Percentiles rank a stretch among this genome's conserved stretches.
phyloP scores from a whole-genome alignment of 1,140 invertebrate genomes.

The Saxidomus purpurata region DNA sequence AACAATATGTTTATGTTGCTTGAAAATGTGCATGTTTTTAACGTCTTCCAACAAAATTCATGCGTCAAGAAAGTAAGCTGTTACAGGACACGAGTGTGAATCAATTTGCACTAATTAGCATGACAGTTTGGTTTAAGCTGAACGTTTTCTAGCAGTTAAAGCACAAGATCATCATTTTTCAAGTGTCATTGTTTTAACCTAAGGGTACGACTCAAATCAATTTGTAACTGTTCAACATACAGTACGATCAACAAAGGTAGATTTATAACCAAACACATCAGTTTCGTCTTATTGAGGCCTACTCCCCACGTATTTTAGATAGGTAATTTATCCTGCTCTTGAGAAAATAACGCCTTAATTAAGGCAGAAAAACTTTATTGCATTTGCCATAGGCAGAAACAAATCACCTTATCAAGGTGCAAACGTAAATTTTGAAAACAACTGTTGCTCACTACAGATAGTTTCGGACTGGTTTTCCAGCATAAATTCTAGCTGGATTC shows the following conservation, averaged over 20 bases:
- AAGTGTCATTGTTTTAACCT: slow-evolving; percentile 55
- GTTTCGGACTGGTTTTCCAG: too few species aligned
- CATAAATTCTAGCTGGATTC: too few species aligned
- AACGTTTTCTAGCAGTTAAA: background rate
- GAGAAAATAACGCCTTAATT: slow-evolving; percentile 33
- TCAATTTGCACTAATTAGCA: slow-evolving; percentile 33
- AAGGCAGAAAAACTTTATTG: slow-evolving; percentile 18
- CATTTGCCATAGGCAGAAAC: background rate
- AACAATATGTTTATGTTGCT: too few species aligned
- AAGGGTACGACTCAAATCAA: slow-evolving; percentile 48
- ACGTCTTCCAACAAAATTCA: too few species aligned
- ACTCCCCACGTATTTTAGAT: slow-evolving; percentile 42
- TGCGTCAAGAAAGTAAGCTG: background rate
- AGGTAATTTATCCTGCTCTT: slow-evolving; percentile 25
- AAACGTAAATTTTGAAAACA: too few species aligned
- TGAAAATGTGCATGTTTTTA: too few species aligned
- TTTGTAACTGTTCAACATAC: slow-evolving; percentile 61
- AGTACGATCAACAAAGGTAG: slow-evolving; percentile 33
- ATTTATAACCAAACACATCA: slow-evolving; percentile 54
- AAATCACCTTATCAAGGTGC: background rate
- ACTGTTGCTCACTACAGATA: too few species aligned
- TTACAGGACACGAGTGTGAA: slow-evolving; percentile 7
- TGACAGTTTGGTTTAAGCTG: slow-evolving; percentile 1
- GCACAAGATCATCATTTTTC: slow-evolving; percentile 46
- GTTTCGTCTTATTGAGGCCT: background rate